phyloP scores from a whole-genome alignment of 2,888 invertebrate genomes.

The Boloria selene region DNA sequence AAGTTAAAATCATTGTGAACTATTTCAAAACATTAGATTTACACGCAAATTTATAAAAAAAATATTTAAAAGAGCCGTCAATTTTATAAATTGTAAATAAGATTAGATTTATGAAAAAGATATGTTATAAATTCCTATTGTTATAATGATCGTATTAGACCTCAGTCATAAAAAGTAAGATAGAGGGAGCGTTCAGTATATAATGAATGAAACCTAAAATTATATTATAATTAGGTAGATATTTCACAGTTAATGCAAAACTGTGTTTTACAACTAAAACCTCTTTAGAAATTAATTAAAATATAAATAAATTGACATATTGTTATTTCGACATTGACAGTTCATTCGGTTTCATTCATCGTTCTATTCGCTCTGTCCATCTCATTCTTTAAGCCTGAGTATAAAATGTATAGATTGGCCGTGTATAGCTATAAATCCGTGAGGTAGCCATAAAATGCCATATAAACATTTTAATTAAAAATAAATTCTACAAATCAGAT shows the following conservation, averaged over 20 bases:
- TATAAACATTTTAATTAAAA: conserved; percentile 49
- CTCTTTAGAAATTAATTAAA: too few species aligned
- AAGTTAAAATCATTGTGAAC: conserved; percentile 50
- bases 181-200: too few species aligned
- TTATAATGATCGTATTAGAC: conserved; percentile 66
- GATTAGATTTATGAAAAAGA: conserved; percentile 66
- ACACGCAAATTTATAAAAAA: conserved; percentile 55
- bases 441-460: conserved; percentile 82
- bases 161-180: too few species aligned
- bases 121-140: conserved; percentile 69
- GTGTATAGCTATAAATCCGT: conserved; percentile 64
- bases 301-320: too few species aligned
- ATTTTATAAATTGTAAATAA: conserved; percentile 80
- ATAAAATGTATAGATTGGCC: conserved; percentile 50
- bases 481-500: conserved; percentile 44
- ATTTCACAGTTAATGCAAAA: too few species aligned
- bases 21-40: conserved; percentile 55
- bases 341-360: too few species aligned
- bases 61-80: conserved; percentile 70
- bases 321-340: too few species aligned
- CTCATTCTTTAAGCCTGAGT: too few species aligned
- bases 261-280: too few species aligned
- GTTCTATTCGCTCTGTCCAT: too few species aligned
- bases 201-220: too few species aligned
- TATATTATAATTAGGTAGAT: too few species aligned